Evolutionary conservation across 2,113 vertebrate species (phyloP).

Genomic region (Python bivittatus): DNA sequence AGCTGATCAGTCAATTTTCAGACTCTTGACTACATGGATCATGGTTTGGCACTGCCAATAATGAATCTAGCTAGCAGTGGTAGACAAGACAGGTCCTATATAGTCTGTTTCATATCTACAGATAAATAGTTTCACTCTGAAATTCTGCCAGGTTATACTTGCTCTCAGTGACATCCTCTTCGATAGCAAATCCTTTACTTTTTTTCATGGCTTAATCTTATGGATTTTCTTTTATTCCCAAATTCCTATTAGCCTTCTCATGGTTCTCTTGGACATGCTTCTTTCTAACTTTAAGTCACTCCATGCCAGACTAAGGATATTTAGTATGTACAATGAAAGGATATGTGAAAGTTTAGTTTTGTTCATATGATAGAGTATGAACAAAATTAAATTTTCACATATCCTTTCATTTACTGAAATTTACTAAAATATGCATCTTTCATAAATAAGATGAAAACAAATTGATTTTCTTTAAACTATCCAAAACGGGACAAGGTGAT

Average conservation of each 20-base stretch:
- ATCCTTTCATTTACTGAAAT: too few relatives aligned
- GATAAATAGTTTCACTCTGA: neutral
- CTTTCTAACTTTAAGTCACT: too few relatives aligned
- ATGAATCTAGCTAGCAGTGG: neutral
- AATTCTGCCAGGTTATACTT: neutral
- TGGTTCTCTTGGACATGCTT: neutral
- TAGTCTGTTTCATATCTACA: neutral
- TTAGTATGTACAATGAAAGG: too few relatives aligned
- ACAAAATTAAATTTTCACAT: too few relatives aligned
- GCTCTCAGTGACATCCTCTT: neutral
- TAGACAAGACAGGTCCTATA: neutral
- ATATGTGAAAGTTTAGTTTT: too few relatives aligned
- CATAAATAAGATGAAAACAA: too few relatives aligned
- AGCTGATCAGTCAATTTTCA: neutral
- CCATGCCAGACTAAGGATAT: too few relatives aligned
- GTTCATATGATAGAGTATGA: too few relatives aligned
- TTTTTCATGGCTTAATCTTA: neutral
- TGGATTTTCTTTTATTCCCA: neutral
- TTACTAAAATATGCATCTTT: too few relatives aligned
- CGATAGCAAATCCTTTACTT: neutral
- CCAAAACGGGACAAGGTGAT: too few relatives aligned
- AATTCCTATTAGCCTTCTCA: neutral
- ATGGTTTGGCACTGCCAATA: neutral
- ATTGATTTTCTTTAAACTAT: too few relatives aligned
- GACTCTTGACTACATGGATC: neutral